Conservation (phyloP, 2,888 invertebrate genomes). For the Morinoia aosen region DNA sequence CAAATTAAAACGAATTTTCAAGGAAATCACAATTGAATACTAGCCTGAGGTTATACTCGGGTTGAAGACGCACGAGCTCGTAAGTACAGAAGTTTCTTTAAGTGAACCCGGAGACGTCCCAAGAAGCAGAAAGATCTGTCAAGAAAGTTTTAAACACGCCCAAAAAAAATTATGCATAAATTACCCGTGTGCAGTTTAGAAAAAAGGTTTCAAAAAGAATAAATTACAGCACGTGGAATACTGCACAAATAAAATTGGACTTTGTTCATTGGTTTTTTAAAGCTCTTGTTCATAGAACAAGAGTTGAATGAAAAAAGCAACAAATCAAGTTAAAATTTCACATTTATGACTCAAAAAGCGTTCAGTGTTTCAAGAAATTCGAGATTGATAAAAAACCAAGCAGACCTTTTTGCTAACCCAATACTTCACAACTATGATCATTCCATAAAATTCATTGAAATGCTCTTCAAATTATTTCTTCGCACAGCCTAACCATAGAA, state of each 20-base stretch:
- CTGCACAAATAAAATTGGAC: background rate
- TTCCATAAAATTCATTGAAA: background rate
- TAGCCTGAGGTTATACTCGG: background rate
- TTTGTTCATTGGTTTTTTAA: too few relatives aligned
- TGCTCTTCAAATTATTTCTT: background rate
- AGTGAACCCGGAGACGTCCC: background rate
- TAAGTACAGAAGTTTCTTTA: background rate
- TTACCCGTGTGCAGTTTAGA: background rate
- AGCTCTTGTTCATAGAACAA: background rate
- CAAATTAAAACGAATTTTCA: background rate
- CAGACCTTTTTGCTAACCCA: background rate
- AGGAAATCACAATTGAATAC: background rate
- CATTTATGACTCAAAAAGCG: background rate
- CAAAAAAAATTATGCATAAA: background rate
- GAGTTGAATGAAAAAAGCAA: background rate
- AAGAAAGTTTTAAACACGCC: background rate
- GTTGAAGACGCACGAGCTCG: background rate
- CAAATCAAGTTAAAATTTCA: background rate
- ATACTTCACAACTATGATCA: background rate
- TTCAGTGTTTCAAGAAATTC: background rate
- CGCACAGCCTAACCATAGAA: background rate
- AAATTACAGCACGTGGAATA: background rate
- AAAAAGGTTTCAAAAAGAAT: background rate
- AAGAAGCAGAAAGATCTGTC: background rate
- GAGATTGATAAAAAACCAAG: background rate